Evolutionary conservation across 92 coral and sea anemone species (phyloP), one percentile per base, ranked within the genome.

Genomic region (Parazoanthus atlanticus): DNA sequence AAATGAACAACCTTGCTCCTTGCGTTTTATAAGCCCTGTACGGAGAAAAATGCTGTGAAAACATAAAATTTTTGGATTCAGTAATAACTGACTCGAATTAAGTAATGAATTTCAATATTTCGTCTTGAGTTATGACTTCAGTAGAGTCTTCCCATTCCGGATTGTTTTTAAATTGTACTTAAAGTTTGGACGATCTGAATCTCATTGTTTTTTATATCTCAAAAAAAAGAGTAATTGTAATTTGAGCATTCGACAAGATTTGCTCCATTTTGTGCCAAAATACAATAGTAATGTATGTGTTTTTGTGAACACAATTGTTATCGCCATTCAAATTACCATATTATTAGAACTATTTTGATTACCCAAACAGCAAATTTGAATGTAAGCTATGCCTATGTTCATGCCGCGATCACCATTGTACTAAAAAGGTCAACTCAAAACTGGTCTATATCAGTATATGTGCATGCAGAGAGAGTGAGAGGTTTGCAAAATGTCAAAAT

Each of bases 211-310:
- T 46, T 46, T 6, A 10, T 46, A 8, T 9, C 6, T 46, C 12
- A 8, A 46, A 46, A 46, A 46, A 6, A 8, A 46, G 49, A 0
- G 49, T 46, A 70, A 83, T n/a, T 69, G 36, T 61, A 84, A 70
- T 71, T 71, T 46, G 87, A 69, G 65, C 13, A 84, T 36, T 70
- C 34, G 78, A 3, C 26, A 38, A 26, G 31, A 41, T 69, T 38
- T 75, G 43, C 34, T 78, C 8, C 74, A 33, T 84, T 70, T 49
- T 83, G 33, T 28, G 54, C 64, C 76, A 41, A 43, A 67, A 54
- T 1, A 56, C 25, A 23, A 16, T 33, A 19, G 12, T 32, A 40
- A 12, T 10, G 67, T 26, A 25, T 26, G 12, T 12, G 12, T 67
- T 40, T 66, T 67, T 33, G 49, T 21, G 38, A 28, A 8, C 15